Evolutionary conservation across 1,140 invertebrate genomes (phyloP).

Genomic region (Ceratoteleas bidentatus): DNA sequence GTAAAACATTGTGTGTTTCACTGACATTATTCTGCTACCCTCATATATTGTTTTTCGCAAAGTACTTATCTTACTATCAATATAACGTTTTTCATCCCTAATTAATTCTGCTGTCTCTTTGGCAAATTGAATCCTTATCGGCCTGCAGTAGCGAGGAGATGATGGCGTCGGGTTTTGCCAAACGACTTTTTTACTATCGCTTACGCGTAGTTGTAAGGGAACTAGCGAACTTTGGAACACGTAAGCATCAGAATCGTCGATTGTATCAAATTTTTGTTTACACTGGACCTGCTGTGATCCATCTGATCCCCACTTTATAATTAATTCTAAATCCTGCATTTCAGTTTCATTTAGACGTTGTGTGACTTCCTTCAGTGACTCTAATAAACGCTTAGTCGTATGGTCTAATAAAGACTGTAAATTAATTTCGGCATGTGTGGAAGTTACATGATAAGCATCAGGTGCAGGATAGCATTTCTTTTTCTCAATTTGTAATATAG

Average conservation of each 20-base stretch:
- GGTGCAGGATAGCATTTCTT: slow-evolving; percentile 40
- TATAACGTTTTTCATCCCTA: slow-evolving; percentile 1
- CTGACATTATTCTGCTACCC: background rate
- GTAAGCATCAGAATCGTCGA: background rate
- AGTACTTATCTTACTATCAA: background rate
- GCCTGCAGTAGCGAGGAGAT: slow-evolving; percentile 8
- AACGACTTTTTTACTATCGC: background rate
- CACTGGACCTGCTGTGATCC: slow-evolving; percentile 69
- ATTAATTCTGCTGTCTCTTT: slow-evolving; percentile 3
- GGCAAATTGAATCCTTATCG: slow-evolving; percentile 5
- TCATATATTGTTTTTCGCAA: background rate
- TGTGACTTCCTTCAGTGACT: slow-evolving; percentile 51
- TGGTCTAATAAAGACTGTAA: slow-evolving; percentile 59
- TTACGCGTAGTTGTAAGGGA: background rate
- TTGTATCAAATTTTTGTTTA: slow-evolving; percentile 68
- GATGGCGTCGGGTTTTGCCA: slow-evolving; percentile 23
- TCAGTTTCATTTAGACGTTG: slow-evolving; percentile 35
- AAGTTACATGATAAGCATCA: slow-evolving; percentile 42
- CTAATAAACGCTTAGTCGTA: slow-evolving; percentile 50
- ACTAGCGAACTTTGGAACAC: slow-evolving; percentile 14
- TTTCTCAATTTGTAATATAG: slow-evolving; percentile 51
- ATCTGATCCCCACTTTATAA: slow-evolving; percentile 74
- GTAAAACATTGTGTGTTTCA: slow-evolving; percentile 52
- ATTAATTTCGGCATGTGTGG: slow-evolving; percentile 50
- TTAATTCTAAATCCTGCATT: slow-evolving; percentile 52